Evolutionary conservation across 2,888 invertebrate genomes (phyloP), one percentile per base, ranked within the genome.

Genomic region (Chorisops tibialis): DNA sequence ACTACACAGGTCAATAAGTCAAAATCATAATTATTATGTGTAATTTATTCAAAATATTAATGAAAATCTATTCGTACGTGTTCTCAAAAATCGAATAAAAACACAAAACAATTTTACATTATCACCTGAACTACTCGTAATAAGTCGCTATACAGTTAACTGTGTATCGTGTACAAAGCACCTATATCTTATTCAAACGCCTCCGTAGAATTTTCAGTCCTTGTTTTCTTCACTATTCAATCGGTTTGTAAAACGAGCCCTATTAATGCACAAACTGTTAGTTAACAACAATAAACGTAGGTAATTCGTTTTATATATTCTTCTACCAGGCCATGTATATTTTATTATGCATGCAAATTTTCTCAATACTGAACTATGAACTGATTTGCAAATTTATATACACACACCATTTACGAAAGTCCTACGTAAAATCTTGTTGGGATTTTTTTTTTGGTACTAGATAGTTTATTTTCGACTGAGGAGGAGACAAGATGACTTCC

Each of bases 291-390:
- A 54, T 54, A 41, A 54, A 54, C 52, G 52, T 54, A 22, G 56
- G 37, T 56, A 56, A 56, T 56, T 56, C 56, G 45, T 19, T 43
- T 56, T 45, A n/a, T n/a, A n/a, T n/a, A 30, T 30, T 30, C 30
- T 30, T 30, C 30, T 1, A n/a, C n/a, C n/a, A n/a, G n/a, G n/a
- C n/a, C n/a, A n/a, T n/a, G n/a, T n/a, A n/a, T n/a, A n/a, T 9
- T 30, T 9, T 30, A 30, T 30, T 30, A 30, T 30, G 9, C 45
- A 56, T 56, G 56, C 43, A 56, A 56, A 56, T 43, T 43, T 56
- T 54, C 45, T 16, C 30, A 60, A 50, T 59, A 63, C 63, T 63
- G 56, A 63, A 60, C 63, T 63, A 63, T 63, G 60, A 63, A 61
- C 63, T 56, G 63, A 63, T 63, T 63, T 63, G 63, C 61, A 63